phyloP scores from a whole-genome alignment of 2,888 invertebrate species.

The Chaitophorus viminalis region DNA sequence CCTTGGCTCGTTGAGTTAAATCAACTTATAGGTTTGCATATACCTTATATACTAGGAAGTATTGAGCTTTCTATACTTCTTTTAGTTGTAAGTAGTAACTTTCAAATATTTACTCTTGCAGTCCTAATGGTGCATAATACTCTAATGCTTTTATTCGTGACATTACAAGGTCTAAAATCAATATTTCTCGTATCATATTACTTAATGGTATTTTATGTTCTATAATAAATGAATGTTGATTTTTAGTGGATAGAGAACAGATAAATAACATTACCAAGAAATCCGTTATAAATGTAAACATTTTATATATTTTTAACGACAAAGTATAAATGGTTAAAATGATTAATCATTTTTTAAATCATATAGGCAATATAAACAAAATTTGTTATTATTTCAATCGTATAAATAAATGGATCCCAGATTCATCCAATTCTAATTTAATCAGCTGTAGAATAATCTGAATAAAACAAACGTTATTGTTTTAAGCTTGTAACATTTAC shows the following conservation, averaged over 20 bases:
- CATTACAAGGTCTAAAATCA: constrained; percentile 8
- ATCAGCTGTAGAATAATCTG: too few relatives aligned
- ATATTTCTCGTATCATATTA: constrained; percentile 24
- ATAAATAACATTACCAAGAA: neutral
- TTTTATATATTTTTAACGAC: neutral
- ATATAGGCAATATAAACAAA: neutral
- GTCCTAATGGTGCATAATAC: too few relatives aligned
- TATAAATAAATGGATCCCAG: too few relatives aligned
- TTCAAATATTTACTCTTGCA: neutral
- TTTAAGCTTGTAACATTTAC: too few relatives aligned
- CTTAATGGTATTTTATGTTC: neutral
- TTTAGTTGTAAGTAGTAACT: neutral
- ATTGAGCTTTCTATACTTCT: neutral
- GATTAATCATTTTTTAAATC: neutral
- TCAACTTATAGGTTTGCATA: too few relatives aligned
- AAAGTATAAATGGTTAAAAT: too few relatives aligned
- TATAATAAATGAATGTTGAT: neutral
- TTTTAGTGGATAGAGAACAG: neutral
- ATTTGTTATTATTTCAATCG: too few relatives aligned
- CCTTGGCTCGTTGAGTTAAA: too few relatives aligned
- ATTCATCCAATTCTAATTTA: too few relatives aligned
- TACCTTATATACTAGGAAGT: neutral
- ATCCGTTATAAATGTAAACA: neutral
- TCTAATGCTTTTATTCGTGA: neutral
- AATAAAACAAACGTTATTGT: neutral